Conservation (phyloP, 2,888 invertebrate genomes). For the Drosophila picticornis region DNA sequence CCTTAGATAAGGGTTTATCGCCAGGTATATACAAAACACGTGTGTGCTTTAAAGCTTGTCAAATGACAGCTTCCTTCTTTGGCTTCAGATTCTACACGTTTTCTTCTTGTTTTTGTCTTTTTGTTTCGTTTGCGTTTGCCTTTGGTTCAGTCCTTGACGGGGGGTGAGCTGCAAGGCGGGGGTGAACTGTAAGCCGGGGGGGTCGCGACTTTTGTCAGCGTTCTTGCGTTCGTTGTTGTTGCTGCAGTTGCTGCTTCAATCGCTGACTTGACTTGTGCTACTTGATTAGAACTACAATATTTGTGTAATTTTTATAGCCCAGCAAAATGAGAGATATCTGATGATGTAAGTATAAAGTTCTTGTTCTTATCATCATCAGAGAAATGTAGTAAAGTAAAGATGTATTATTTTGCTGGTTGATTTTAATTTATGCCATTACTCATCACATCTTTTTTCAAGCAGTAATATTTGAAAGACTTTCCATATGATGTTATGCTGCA, state of each 20-base stretch:
- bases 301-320: not conserved
- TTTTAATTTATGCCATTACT: not conserved
- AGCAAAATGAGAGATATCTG: not conserved
- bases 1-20: slow-evolving; percentile 58
- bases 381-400: not conserved
- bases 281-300: slow-evolving; percentile 37
- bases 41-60: slow-evolving; percentile 49
- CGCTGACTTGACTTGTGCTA: slow-evolving; percentile 21
- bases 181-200: not conserved
- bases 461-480: not conserved
- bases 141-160: slow-evolving; percentile 17
- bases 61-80: slow-evolving; percentile 52
- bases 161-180: not conserved
- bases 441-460: not conserved
- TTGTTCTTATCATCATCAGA: not conserved
- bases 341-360: not conserved
- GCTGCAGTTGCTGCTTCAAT: slow-evolving; percentile 11
- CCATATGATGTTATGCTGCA: not conserved
- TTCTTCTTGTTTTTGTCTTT: not conserved
- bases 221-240: slow-evolving; percentile 1
- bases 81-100: slow-evolving; percentile 51
- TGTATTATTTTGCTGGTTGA: not conserved
- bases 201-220: slow-evolving; percentile 37
- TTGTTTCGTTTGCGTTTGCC: slow-evolving; percentile 4
- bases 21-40: slow-evolving; percentile 14